Evolutionary conservation across 2,113 vertebrate genomes (phyloP), one percentile per base, ranked within the genome.

Genomic region (Crotophaga sulcirostris): DNA sequence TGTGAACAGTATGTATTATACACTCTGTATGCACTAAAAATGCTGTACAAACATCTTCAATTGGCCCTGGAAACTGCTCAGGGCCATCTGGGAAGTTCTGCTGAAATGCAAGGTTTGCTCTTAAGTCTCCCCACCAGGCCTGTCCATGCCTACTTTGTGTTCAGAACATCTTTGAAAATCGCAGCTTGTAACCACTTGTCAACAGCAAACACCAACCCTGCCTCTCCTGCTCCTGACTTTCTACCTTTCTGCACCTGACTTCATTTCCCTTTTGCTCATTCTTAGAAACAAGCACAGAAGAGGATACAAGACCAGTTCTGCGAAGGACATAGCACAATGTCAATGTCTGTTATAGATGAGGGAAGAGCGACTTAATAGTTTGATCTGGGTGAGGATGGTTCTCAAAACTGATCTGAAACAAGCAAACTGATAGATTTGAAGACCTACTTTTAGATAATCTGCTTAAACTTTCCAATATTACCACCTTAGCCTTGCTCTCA

Each of bases 171-270:
- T 13, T 54, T 55, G 26, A 66, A 83, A 82, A 68, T 7, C 0
- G 0, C 0, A 4, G 33, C 21, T 28, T 64, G 4, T 38, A 34
- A 45, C 31, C 23, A 51, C 42, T 23, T 63, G 15, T 29, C n/a
- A 29, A 47, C 33, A 60, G 18, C 34, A 84, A 87, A 64, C 31
- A 79, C 7, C 36, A 72, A 1, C 10, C 12, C 21, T 36, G 21
- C 13, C 21, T 63, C 11, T 81, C 29, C n/a, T 26, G 31, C 23
- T 80, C 36, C 84, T 89, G 33, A 44, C 72, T 82, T 84, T 79
- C 54, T 44, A 79, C 49, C 12, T 15, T 68, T 82, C n/a, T 56
- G 10, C 31, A 56, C 7, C 11, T 2, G 3, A 15, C 8, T 55
- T 87, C 24, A 47, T 52, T 16, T 85, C 29, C 18, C 6, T 33